Conservation (phyloP, 2,113 vertebrate species). For the Eudyptes chrysolophus region DNA sequence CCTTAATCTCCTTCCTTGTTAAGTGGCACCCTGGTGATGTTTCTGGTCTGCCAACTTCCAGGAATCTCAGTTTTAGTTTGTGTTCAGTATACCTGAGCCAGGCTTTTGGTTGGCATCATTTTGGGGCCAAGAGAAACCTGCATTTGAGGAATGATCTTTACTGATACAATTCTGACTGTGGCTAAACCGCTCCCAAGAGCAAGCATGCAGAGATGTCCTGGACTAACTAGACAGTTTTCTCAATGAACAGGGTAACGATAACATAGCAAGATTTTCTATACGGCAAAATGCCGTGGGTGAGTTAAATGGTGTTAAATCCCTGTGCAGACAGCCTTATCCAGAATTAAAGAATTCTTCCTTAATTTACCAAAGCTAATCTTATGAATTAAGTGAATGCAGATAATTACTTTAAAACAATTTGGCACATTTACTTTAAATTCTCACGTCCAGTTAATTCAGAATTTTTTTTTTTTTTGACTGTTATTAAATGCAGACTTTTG, state of each 20-base stretch:
- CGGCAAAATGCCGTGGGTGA: neutral
- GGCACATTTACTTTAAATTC: neutral
- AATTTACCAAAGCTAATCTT: neutral
- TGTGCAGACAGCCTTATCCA: neutral
- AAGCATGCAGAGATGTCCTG: neutral
- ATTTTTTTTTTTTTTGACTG: neutral
- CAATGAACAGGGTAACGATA: neutral
- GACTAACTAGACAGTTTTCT: neutral
- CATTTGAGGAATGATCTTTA: neutral
- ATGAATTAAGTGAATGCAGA: neutral
- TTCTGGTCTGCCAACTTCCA: neutral
- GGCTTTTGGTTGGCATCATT: neutral
- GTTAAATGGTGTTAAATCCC: neutral
- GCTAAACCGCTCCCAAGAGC: neutral
- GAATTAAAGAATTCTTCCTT: neutral
- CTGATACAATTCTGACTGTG: neutral
- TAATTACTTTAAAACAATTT: neutral
- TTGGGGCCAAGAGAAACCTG: neutral
- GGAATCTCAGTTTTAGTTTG: neutral
- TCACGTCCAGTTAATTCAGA: neutral
- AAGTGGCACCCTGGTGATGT: neutral
- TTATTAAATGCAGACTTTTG: neutral
- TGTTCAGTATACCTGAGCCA: neutral
- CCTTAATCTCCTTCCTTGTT: neutral
- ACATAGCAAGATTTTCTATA: neutral